Evolutionary conservation across 2,888 invertebrate species (phyloP), one percentile per base, ranked within the genome.

Genomic region (Orchesellides sinensis): DNA sequence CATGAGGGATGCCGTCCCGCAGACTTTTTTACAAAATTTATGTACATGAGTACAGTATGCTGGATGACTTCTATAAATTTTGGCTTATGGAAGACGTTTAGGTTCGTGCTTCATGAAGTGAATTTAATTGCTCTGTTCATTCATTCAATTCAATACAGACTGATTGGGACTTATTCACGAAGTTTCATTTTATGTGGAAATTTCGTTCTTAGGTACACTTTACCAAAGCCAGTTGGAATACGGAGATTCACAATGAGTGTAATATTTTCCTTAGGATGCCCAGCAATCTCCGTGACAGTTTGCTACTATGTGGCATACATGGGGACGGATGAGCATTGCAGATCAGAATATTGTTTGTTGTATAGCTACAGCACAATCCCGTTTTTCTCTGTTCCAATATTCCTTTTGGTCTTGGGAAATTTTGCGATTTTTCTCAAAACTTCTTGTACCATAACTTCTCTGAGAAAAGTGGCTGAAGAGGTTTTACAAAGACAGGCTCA

Each of bases 51-150:
- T 0, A 83, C 83, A 12, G 35, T 85, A 4, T 85, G 81, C 52
- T 85, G 85, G 85, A 81, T 85, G 66, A 85, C 83, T 19, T 81
- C 80, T n/a, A 83, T 85, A 19, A 83, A 85, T 59, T 81, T 85
- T 66, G 81, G 85, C 14, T 40, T 70, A n/a, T 68, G 61, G 27
- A 83, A 73, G 78, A 83, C 81, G 14, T 83, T 83, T 32, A 27
- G 81, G 83, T 85, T 40, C 10, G 63, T 35, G 35, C 6, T 6
- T 35, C 17, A n/a, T 14, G n/a, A 63, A 25, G 40, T 32, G 0
- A n/a, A 49, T 35, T 54, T 25, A 25, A 65, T 65, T 47, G 27
- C 2, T 21, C 23, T n/a, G 10, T 54, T 73, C 23, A 32, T 52
- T 52, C 10, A 21, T 56, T 70, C 21, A 45, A 21, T 73, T 40